Evolutionary conservation across 2,113 vertebrate genomes (phyloP).

Genomic region (Psettodes erumei): DNA sequence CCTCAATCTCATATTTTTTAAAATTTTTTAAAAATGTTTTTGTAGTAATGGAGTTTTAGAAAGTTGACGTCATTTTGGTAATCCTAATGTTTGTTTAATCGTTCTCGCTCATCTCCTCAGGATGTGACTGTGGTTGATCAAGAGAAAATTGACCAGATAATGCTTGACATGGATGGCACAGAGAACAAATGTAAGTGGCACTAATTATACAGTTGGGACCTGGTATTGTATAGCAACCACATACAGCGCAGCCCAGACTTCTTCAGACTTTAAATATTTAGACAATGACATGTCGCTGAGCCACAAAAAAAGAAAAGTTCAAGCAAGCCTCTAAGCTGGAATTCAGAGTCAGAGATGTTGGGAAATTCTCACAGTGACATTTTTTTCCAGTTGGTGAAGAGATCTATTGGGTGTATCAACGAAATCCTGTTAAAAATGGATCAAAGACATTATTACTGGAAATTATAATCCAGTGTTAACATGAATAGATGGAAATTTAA

Average conservation of each 20-base stretch:
- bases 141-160: slow-evolving; percentile 93
- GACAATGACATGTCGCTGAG: neutral
- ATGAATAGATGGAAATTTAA: neutral
- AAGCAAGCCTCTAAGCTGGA: too few relatives aligned
- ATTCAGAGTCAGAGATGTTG: too few relatives aligned
- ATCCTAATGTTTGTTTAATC: neutral
- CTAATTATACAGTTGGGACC: neutral
- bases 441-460: too few relatives aligned
- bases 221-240: neutral
- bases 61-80: neutral
- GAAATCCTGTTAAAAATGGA: neutral
- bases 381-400: neutral
- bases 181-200: slow-evolving; percentile 94
- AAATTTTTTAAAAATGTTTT: too few relatives aligned
- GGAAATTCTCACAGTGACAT: too few relatives aligned
- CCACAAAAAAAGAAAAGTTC: neutral
- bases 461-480: neutral
- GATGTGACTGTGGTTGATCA: slow-evolving; percentile 90
- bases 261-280: neutral
- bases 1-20: neutral
- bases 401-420: neutral
- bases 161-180: slow-evolving; percentile 95
- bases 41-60: neutral
- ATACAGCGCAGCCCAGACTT: neutral
- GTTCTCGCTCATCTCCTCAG: slow-evolving; percentile 72